Evolutionary conservation across 2,888 invertebrate species (phyloP), one percentile per base, ranked within the genome.

Genomic region (Atrina japonica): DNA sequence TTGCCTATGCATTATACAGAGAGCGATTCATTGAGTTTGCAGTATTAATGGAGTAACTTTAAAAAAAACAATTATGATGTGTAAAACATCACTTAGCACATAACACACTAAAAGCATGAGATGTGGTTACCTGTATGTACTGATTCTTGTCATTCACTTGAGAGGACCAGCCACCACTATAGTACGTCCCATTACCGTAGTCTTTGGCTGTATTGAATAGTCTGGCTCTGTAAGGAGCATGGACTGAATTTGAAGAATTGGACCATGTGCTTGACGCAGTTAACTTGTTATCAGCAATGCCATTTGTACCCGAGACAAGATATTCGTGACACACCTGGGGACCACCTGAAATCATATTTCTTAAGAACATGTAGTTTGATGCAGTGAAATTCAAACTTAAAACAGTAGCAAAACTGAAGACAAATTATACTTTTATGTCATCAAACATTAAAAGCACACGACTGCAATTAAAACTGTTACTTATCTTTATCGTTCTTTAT

Each of bases 51-150:
- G n/a, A n/a, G n/a, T n/a, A n/a, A n/a, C n/a, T n/a, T n/a, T n/a
- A n/a, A n/a, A n/a, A n/a, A n/a, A n/a, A n/a, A n/a, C n/a, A n/a
- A n/a, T n/a, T n/a, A n/a, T n/a, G n/a, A n/a, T n/a, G n/a, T n/a
- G n/a, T n/a, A n/a, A n/a, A n/a, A n/a, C n/a, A n/a, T n/a, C n/a
- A n/a, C n/a, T n/a, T n/a, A n/a, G n/a, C n/a, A n/a, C n/a, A n/a
- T n/a, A n/a, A n/a, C n/a, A n/a, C n/a, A n/a, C n/a, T n/a, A n/a
- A n/a, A n/a, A n/a, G n/a, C n/a, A n/a, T n/a, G n/a, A n/a, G n/a
- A n/a, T n/a, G n/a, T n/a, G n/a, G n/a, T 25, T 64, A 78, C 82
- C 78, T 82, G 82, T 40, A 82, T 78, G 21, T 77, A 82, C 52
- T 82, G 82, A 30, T 77, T 76, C 53, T 80, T 76, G 50, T 82